Percentiles rank a stretch among this genome's conserved stretches.
Conservation (phyloP, 2,797 vertebrate species). For the Aphelocoma californica region DNA sequence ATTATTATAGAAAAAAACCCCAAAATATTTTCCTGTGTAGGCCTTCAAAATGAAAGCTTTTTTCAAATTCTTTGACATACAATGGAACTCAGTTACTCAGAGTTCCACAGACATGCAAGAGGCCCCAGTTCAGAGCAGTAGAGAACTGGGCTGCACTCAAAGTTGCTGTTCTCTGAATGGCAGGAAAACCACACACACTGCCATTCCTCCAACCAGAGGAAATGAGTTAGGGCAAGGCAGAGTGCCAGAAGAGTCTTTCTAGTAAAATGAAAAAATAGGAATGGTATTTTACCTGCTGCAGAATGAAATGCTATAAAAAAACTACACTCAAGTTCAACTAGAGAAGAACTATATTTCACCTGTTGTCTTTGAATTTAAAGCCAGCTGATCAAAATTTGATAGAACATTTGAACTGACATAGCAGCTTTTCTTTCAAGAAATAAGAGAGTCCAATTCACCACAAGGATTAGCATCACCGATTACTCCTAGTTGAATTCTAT, state of each 20-base stretch:
- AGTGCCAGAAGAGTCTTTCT: fast-evolving
- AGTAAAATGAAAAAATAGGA: not conserved
- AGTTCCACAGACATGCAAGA: not conserved
- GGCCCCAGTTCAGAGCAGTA: not conserved
- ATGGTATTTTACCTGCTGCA: not conserved
- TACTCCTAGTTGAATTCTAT: not conserved
- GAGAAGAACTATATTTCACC: not conserved
- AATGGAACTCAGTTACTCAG: not conserved
- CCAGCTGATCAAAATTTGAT: not conserved
- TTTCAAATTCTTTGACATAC: not conserved
- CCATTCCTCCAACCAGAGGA: not conserved
- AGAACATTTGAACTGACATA: not conserved
- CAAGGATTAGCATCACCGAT: not conserved
- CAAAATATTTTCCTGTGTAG: not conserved
- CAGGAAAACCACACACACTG: not conserved
- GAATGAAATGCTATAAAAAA: not conserved
- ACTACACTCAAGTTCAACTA: not conserved
- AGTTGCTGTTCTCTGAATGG: not conserved
- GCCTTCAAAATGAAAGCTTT: not conserved
- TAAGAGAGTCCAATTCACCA: not conserved
- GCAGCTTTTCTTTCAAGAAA: not conserved
- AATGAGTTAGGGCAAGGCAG: not conserved
- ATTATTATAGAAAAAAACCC: not conserved
- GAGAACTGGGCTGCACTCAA: not conserved
- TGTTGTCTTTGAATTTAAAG: not conserved